These are phyloP conservation scores for Vollenhovia emeryi DNA, from an alignment of 1,140 invertebrate genomes.

Conservation along the genomic window DNA sequence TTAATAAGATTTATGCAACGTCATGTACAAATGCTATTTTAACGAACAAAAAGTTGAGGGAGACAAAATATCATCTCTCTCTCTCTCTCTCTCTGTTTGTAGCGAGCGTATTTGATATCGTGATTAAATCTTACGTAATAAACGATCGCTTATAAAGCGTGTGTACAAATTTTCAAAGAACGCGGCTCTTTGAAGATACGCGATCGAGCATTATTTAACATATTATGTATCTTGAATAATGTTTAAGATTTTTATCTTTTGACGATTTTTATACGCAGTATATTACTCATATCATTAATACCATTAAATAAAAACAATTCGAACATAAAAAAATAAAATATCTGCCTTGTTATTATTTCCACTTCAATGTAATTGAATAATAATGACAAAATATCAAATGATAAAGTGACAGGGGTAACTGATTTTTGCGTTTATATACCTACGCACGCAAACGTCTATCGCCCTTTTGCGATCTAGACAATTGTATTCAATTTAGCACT, in stretches of 20 bases:
- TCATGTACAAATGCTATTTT: not conserved
- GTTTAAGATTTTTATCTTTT: not conserved
- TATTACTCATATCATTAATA: not conserved
- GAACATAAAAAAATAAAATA: not conserved
- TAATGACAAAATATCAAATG: not conserved
- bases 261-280: not conserved
- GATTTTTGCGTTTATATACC: not conserved
- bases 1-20: not conserved
- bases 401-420: not conserved
- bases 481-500: not conserved
- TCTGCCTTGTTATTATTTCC: not conserved
- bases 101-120: not conserved
- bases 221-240: not conserved
- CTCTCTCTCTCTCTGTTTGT: not conserved
- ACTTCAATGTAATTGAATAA: not conserved
- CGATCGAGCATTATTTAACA: not conserved
- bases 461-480: not conserved
- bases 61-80: not conserved
- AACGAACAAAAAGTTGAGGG: not conserved
- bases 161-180: not conserved
- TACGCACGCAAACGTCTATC: too few relatives aligned
- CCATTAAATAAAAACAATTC: constrained; percentile 6
- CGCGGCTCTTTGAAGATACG: not conserved
- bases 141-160: not conserved
- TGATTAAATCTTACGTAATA: not conserved